Base-by-base conservation (phyloP, 2,797 vertebrate genomes). In the Lemur catta region DNA sequence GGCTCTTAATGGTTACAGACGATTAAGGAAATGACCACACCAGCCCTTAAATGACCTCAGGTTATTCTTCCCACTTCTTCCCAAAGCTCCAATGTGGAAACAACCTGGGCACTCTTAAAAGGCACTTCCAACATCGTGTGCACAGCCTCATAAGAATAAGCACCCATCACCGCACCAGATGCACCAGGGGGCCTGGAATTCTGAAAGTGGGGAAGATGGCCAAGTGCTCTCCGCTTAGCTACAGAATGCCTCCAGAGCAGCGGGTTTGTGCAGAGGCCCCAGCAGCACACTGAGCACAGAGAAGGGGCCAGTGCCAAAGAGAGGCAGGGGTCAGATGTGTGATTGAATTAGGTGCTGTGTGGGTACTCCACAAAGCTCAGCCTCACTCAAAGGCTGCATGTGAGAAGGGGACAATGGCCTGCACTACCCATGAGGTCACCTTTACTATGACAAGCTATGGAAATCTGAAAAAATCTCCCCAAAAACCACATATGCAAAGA, bases 401-500 rank as follows among this genome's bases (percentile, higher is more conserved):
- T 99, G 99, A 98, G 98, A 98, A 98, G 97, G 98, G 98, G 98
- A 98, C 99, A 98, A 98, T 97, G 98, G 98, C 97, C 97, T 98
- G 91, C 13, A 50, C 98, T 98, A 98, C 98, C 98, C 98, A 98
- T 84, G 97, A 98, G 98, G 98, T 97, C 98, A 99, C 98, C 99
- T 99, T 98, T 99, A 98, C 99, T 98, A 98, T 98, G 98, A 99
- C 99, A 98, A 98, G 98, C 98, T 97, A 99, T 99, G 99, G 99
- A 99, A 97, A 99, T 99, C 99, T 98, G 97, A 97, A 98, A 95
- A 97, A 95, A 55, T 96, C 97, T 96, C 96, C 96, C 90, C 97
- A 61, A 74, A 98, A 97, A 84, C 93, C 96, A 35, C 61, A 95
- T 10, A 0, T 94, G 96, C 97, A 97, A 97, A 96, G 95, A 57